Percentiles rank a stretch among this genome's conserved stretches.
phyloP scores from a whole-genome alignment of 2,113 vertebrate genomes.

The Clupea harengus region DNA sequence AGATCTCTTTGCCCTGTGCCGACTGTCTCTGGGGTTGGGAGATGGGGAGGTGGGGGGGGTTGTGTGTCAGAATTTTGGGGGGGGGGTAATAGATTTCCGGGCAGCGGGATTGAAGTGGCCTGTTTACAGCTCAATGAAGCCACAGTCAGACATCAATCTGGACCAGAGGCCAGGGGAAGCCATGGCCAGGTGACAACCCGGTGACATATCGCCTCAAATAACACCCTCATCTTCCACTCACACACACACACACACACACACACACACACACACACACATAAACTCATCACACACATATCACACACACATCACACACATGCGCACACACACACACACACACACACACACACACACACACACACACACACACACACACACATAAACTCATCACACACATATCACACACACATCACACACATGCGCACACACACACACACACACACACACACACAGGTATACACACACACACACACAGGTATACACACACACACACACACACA shows the following conservation, averaged over 20 bases:
- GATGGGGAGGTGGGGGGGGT: neutral
- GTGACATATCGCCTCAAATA: constrained; percentile 31
- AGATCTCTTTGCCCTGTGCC: neutral
- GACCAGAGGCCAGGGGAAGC: constrained; percentile 26
- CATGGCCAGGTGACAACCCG: constrained; percentile 34
- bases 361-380: neutral
- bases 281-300: neutral
- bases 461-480: neutral
- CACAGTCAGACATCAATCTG: constrained; percentile 1
- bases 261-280: constrained; percentile 10
- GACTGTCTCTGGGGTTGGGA: neutral
- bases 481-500: too few relatives aligned
- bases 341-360: constrained; percentile 8
- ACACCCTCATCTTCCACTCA: neutral
- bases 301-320: neutral
- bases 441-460: neutral
- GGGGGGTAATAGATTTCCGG: neutral
- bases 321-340: neutral
- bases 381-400: neutral
- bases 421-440: neutral
- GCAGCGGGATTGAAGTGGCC: neutral
- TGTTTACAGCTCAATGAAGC: constrained; percentile 11
- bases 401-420: neutral
- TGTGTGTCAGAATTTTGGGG: neutral
- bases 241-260: neutral